Percentiles rank a stretch among this genome's conserved stretches.
phyloP scores from a whole-genome alignment of 1,140 invertebrate species.

The Caenorhabditis latens region DNA sequence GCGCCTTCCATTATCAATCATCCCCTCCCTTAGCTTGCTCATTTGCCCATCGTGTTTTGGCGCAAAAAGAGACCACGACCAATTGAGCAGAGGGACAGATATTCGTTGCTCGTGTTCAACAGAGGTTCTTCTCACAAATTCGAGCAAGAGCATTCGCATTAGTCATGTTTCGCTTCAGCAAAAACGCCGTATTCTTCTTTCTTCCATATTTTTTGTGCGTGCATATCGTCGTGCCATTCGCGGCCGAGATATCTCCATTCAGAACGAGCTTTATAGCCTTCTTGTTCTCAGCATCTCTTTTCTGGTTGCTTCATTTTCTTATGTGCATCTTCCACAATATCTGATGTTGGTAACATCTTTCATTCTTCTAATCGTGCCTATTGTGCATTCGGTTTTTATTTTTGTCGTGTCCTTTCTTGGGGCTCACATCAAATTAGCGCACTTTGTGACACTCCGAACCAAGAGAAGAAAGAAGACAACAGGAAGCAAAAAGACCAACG shows the following conservation, averaged over 20 bases:
- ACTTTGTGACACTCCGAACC: slow-evolving; percentile 42
- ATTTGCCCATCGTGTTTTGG: slow-evolving; percentile 24
- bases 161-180: slow-evolving; percentile 23
- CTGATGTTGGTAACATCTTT: neutral
- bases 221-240: slow-evolving; percentile 43
- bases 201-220: neutral
- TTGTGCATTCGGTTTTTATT: slow-evolving; percentile 32
- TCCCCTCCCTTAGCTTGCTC: neutral
- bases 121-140: neutral
- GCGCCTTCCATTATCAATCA: slow-evolving; percentile 43
- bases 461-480: slow-evolving; percentile 18
- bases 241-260: slow-evolving; percentile 39
- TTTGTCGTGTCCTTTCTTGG: slow-evolving; percentile 23
- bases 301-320: neutral
- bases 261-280: slow-evolving; percentile 21
- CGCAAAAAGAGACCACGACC: neutral
- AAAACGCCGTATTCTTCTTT: slow-evolving; percentile 23
- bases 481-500: neutral
- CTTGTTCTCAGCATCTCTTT: neutral
- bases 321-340: neutral
- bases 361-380: slow-evolving; percentile 17
- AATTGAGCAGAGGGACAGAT: neutral
- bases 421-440: slow-evolving; percentile 35
- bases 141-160: slow-evolving; percentile 13
- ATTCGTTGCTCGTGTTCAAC: slow-evolving; percentile 7